phyloP scores from a whole-genome alignment of 2,888 invertebrate genomes.

The Ochropacha duplaris region DNA sequence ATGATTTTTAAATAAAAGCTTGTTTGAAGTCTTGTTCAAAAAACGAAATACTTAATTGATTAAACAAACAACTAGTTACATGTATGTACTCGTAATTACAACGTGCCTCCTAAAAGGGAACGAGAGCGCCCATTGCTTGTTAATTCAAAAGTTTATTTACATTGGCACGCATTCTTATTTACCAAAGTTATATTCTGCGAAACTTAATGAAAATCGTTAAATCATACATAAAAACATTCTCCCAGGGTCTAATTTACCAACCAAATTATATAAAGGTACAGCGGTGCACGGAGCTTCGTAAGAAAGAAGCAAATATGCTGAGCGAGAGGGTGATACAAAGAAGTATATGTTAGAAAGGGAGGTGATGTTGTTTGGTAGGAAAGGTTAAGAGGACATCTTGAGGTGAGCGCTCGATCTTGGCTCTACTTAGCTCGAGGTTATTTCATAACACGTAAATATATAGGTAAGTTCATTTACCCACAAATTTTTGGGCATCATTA shows the following conservation, averaged over 20 bases:
- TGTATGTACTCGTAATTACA: no score
- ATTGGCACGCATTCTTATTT: constrained; percentile 2
- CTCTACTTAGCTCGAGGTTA: constrained; percentile 22
- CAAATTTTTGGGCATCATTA: neutral
- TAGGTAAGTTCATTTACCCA: neutral
- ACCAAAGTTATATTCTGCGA: constrained; percentile 6
- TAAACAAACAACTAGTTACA: neutral
- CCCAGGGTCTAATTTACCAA: constrained; percentile 33
- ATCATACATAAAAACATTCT: constrained; percentile 37
- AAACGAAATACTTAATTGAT: neutral
- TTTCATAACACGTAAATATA: constrained; percentile 21
- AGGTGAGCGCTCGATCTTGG: constrained; percentile 38
- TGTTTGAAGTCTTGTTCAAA: neutral
- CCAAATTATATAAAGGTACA: constrained; percentile 39
- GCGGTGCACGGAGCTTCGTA: constrained; percentile 18
- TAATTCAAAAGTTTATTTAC: neutral
- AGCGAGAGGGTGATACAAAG: constrained; percentile 21
- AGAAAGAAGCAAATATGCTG: constrained; percentile 38
- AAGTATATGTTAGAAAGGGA: constrained; percentile 25
- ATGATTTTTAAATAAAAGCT: neutral
- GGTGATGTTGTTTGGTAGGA: constrained; percentile 38
- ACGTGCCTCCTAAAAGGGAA: neutral
- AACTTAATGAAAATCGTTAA: constrained; percentile 29
- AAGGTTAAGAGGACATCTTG: constrained; percentile 43
- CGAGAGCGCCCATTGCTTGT: neutral